Evolutionary conservation across 2,888 invertebrate genomes (phyloP).

Genomic region (Scaptomyza reducta): DNA sequence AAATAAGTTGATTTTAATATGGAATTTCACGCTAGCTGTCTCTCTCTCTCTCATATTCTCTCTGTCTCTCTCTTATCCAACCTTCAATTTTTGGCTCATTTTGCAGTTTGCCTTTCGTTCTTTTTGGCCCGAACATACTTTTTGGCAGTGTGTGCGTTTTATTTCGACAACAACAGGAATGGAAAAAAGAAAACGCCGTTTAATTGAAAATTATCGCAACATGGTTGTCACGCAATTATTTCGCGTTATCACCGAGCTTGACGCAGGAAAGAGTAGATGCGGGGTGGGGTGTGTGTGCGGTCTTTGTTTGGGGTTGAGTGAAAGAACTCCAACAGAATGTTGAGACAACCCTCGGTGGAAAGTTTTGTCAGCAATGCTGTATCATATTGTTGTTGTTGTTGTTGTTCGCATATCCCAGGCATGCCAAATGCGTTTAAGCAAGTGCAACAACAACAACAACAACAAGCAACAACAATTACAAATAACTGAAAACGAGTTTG

Average conservation of each 20-base stretch:
- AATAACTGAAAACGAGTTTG: slow-evolving; percentile 2
- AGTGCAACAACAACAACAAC: slow-evolving; percentile 53
- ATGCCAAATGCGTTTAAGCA: slow-evolving; percentile 70
- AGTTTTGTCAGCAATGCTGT: slow-evolving; percentile 37
- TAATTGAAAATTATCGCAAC: slow-evolving; percentile 84
- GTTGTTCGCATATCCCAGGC: slow-evolving; percentile 51
- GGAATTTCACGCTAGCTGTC: slow-evolving; percentile 74
- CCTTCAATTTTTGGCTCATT: slow-evolving; percentile 21
- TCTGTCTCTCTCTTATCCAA: background rate
- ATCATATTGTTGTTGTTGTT: slow-evolving; percentile 43
- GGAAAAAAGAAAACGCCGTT: slow-evolving; percentile 62
- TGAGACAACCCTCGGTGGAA: slow-evolving; percentile 49
- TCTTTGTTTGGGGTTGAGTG: background rate
- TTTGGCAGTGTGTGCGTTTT: slow-evolving; percentile 26
- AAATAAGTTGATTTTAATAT: slow-evolving; percentile 81
- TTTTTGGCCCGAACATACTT: slow-evolving; percentile 25
- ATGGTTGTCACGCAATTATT: slow-evolving; percentile 84
- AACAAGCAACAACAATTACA: slow-evolving; percentile 10
- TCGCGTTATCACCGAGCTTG: slow-evolving; percentile 78
- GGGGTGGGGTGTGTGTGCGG: background rate
- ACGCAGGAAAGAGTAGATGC: slow-evolving; percentile 5
- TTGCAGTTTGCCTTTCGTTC: slow-evolving; percentile 34
- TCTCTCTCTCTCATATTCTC: background rate
- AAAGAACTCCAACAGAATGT: slow-evolving; percentile 23
- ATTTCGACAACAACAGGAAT: slow-evolving; percentile 39